phyloP scores from a whole-genome alignment of 2,797 vertebrate species.

The Schizopygopsis malacanthus region DNA sequence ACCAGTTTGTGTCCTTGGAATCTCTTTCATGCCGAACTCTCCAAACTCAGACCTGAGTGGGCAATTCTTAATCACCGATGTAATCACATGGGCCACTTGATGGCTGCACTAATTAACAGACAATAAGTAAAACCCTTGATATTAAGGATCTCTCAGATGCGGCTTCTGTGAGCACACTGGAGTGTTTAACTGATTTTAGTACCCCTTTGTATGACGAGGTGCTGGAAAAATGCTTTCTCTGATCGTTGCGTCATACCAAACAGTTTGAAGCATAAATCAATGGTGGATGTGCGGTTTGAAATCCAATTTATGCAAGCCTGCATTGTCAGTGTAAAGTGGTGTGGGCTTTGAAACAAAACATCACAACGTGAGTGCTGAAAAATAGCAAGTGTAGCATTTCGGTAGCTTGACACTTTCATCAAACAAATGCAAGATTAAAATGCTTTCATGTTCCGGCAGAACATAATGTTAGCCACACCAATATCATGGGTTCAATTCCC shows the following conservation, averaged over 20 bases:
- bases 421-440: slow-evolving; percentile 3
- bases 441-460: slow-evolving; percentile 1
- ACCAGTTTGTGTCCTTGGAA: slow-evolving; percentile 15
- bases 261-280: slow-evolving; percentile 52
- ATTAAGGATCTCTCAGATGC: slow-evolving; percentile 22
- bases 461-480: not conserved
- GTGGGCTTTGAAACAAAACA: slow-evolving; percentile 48
- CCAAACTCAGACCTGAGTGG: not conserved
- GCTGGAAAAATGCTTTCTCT: slow-evolving; percentile 46
- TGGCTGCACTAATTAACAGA: slow-evolving; percentile 50
- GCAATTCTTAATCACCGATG: slow-evolving; percentile 40
- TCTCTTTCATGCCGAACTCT: slow-evolving; percentile 13
- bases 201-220: slow-evolving; percentile 37
- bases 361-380: slow-evolving; percentile 10
- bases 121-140: slow-evolving; percentile 47
- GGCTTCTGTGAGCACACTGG: slow-evolving; percentile 15
- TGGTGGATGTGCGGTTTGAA: slow-evolving; percentile 54
- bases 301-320: slow-evolving; percentile 54
- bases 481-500: not conserved
- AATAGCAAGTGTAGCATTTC: not conserved
- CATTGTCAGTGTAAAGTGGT: slow-evolving; percentile 43
- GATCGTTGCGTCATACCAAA: slow-evolving; percentile 63
- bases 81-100: slow-evolving; percentile 46
- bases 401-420: slow-evolving; percentile 5
- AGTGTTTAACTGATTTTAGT: slow-evolving; percentile 41